These are phyloP conservation scores for Rhagonycha fulva DNA, from an alignment of 2,888 invertebrate genomes.

Conservation along the genomic window DNA sequence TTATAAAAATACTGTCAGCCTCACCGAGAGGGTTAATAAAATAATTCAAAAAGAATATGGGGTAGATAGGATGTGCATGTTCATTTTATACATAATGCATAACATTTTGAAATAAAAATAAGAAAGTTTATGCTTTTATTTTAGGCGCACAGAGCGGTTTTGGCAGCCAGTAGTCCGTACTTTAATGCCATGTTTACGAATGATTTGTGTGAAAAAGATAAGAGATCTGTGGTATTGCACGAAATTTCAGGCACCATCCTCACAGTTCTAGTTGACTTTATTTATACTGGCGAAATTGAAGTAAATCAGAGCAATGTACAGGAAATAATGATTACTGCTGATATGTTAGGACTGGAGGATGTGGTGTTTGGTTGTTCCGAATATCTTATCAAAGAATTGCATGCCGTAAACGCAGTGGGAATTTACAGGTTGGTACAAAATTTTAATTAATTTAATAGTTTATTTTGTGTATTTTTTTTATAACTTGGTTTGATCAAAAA, in stretches of 20 bases:
- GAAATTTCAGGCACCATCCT: conserved; percentile 77
- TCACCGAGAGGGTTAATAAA: too few species aligned
- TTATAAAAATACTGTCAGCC: too few species aligned
- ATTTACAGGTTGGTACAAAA: conserved; percentile 67
- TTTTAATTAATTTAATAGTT: background rate
- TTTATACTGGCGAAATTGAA: conserved; percentile 73
- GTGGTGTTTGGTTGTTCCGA: conserved; percentile 83
- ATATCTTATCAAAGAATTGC: conserved; percentile 82
- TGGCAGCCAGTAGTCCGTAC: conserved; percentile 89
- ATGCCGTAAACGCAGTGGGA: conserved; percentile 87
- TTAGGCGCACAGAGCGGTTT: conserved; percentile 81
- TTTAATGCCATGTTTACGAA: conserved; percentile 93
- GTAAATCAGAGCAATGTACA: conserved; percentile 83
- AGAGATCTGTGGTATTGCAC: conserved; percentile 79
- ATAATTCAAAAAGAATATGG: too few species aligned
- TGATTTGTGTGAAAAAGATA: conserved; percentile 81
- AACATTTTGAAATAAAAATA: too few species aligned
- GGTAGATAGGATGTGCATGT: too few species aligned
- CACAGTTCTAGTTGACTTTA: conserved; percentile 79
- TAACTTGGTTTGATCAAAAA: background rate
- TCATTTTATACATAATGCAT: too few species aligned
- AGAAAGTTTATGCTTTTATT: conserved; percentile 49
- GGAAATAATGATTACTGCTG: conserved; percentile 85
- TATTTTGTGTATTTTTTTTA: background rate
- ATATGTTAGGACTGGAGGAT: conserved; percentile 88